A percentile compares a stretch with the other conserved stretches of the same genome.
These are phyloP conservation scores for Dorcus hopei DNA, from an alignment of 2,888 invertebrate genomes.

Conservation along the genomic window DNA sequence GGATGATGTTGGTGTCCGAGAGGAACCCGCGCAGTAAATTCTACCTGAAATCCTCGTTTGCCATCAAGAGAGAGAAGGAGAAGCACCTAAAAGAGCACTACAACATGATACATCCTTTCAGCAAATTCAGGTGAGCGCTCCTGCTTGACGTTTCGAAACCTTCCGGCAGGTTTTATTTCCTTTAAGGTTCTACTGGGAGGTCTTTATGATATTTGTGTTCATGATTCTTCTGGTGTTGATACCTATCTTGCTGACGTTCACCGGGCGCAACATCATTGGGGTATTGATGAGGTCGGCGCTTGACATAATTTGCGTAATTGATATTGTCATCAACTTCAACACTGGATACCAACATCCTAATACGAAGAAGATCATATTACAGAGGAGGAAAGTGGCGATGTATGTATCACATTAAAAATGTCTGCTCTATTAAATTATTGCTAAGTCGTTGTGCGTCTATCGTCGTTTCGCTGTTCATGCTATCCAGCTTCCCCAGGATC, in stretches of 20 bases:
- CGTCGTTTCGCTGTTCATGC: too few relatives aligned
- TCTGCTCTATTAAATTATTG: neutral
- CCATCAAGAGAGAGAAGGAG: conserved; percentile 22
- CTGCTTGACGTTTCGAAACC: neutral
- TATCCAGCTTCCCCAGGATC: too few relatives aligned
- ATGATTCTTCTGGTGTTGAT: conserved; percentile 5
- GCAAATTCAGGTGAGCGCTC: conserved; percentile 30
- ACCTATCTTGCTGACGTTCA: conserved; percentile 5
- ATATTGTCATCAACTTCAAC: conserved; percentile 12
- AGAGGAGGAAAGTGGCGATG: conserved; percentile 5
- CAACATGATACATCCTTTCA: conserved; percentile 28
- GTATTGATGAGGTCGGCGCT: neutral
- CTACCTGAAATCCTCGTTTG: conserved; percentile 23
- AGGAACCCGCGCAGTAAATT: conserved; percentile 22
- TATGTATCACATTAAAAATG: conserved; percentile 18
- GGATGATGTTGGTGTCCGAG: conserved; percentile 24
- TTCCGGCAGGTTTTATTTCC: neutral
- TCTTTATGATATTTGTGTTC: conserved; percentile 11
- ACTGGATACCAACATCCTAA: conserved; percentile 14
- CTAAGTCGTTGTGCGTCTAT: neutral
- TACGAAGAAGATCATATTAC: conserved; percentile 15
- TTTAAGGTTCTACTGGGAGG: conserved; percentile 17
- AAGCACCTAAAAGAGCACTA: conserved; percentile 23
- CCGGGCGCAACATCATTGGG: neutral
- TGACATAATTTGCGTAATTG: conserved; percentile 11